Evolutionary conservation across 2,797 vertebrate species (phyloP), one percentile per base, ranked within the genome.

Genomic region (Podargus strigoides): DNA sequence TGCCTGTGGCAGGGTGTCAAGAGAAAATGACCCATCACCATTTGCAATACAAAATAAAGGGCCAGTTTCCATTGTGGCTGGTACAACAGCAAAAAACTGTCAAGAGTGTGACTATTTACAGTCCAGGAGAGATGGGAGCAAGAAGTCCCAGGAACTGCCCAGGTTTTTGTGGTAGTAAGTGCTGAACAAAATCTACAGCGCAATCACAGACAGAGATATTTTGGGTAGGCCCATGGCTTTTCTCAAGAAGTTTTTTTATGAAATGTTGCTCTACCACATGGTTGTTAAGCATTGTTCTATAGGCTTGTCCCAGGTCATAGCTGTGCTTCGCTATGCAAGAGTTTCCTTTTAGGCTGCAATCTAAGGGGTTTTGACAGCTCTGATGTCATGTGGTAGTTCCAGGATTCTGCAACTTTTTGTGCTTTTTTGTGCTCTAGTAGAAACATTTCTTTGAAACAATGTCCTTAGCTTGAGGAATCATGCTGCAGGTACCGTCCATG

Each of bases 21-120:
- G 13, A 59, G 58, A 27, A 63, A 85, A 52, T 2, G 3, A n/a
- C 9, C 7, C 10, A 4, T 16, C 59, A 41, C 32, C 36, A 49
- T 47, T 20, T 76, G 46, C 26, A 83, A 37, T 22, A 42, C 12
- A 20, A 55, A 67, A 18, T 17, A 53, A 81, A 84, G 32, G 19
- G 11, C 4, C 30, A 20, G 3, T 62, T 84, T 58, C 46, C 0
- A 0, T 3, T 3, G 1, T 7, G 12, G 30, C 21, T 27, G 34
- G 24, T 34, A 46, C 2, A 3, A 24, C 52, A 39, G 22, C n/a
- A 55, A 22, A 23, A 26, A 63, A 20, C 27, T 28, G 30, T 6
- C 21, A 32, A 11, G 16, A 19, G 3, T 12, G 18, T 24, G 30
- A 52, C 37, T 62, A 1, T 28, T 44, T 27, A 22, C 27, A 64